Conservation (phyloP, 2,113 vertebrate species). For the Nyctibius bracteatus region DNA sequence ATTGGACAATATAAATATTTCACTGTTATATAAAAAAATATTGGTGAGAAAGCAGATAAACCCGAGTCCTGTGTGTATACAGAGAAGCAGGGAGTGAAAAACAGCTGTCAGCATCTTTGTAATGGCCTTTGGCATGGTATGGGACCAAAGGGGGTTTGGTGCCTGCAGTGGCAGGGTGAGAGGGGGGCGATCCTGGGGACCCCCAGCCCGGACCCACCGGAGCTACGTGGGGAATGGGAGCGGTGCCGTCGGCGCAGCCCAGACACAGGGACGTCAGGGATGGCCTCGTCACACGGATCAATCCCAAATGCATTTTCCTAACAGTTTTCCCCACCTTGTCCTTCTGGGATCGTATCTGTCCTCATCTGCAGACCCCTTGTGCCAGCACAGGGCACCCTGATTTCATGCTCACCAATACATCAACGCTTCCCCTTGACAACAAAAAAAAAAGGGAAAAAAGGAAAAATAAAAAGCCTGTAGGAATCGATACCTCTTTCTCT, state of each 20-base stretch:
- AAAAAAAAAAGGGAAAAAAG: neutral
- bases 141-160: neutral
- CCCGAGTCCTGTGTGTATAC: conserved; percentile 13
- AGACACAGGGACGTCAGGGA: neutral
- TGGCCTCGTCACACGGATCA: accelerated
- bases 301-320: neutral
- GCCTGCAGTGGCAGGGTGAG: neutral
- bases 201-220: accelerated
- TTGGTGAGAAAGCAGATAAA: conserved; percentile 45
- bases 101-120: conserved; percentile 31
- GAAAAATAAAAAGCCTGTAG: conserved; percentile 1
- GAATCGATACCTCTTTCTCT: conserved; percentile 30
- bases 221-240: neutral
- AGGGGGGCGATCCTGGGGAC: neutral
- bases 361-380: neutral
- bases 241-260: accelerated
- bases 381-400: neutral
- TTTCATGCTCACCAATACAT: neutral
- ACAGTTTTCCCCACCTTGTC: neutral
- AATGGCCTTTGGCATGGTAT: neutral
- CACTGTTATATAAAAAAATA: conserved; percentile 56
- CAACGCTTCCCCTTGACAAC: neutral
- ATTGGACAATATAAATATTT: conserved; percentile 65
- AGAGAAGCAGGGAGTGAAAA: conserved; percentile 53
- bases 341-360: neutral